Base-by-base conservation (phyloP, 1,140 invertebrate species). In the Macrostomum lignano region DNA sequence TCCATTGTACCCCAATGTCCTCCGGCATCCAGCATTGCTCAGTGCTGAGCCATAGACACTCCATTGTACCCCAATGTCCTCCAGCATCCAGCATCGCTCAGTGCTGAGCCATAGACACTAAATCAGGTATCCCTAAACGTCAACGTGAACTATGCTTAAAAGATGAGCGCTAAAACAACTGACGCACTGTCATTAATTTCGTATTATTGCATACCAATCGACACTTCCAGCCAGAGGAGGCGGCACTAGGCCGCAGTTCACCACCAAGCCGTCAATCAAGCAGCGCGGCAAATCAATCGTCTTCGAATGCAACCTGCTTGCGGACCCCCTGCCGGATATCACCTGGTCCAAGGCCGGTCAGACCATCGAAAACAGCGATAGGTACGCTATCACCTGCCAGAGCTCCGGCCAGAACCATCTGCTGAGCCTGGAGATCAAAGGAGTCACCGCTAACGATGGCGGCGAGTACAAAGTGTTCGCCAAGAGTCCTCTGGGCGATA, bases 401-500 rank as follows among this genome's bases (percentile, higher is more conserved):
- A 19, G n/a, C 14, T 25, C 24, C 13, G n/a, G 7, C 10, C 24
- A 11, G 4, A 19, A 24, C 14, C 19, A 33, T 11, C 7, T 20
- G 9, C 20, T 33, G 20, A 33, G 13, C 10, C 44, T 93, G 45
- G 78, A 88, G 55, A 66, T 94, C 44, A 73, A 82, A 52, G 77
- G 86, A 56, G 82, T 91, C 43, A 71, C 82, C 55, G 79, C 88
- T 66, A 71, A 70, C 15, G 84, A 94, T 58, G 79, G 78, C 39
- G 84, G 84, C 46, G 70, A 84, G 34, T 94, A 94, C 65, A 84
- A 84, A 62, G 81, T 93, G 47, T 79, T 79, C 59, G 84, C 84
- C 43, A 84, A 79, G 60, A 94, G 93, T 60, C 79, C 76, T 60
- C 75, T 78, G 64, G 84, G 84, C 50, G 82, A 93, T 67, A 81